phyloP scores from a whole-genome alignment of 2,797 vertebrate genomes.

The Pyrrhura leucotis region DNA sequence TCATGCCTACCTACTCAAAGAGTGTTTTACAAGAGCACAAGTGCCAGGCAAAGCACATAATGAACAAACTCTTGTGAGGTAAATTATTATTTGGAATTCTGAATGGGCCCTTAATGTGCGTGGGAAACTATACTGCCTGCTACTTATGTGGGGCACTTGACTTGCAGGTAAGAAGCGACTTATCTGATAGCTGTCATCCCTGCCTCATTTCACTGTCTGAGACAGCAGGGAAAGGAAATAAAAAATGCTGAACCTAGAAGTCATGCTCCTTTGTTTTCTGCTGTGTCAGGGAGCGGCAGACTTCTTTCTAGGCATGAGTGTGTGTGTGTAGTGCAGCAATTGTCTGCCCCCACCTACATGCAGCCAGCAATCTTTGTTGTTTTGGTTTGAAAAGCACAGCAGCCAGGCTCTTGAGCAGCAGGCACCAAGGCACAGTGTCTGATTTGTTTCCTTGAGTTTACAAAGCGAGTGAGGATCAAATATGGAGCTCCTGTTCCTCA shows the following conservation, averaged over 20 bases:
- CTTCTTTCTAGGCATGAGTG: background rate
- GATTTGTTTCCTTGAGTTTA: background rate
- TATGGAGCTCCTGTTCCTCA: background rate
- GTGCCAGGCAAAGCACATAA: constrained; percentile 56
- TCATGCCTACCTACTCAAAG: constrained; percentile 56
- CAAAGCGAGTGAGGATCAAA: background rate
- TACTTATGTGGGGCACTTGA: background rate
- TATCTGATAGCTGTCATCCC: background rate
- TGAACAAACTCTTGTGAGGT: constrained; percentile 64
- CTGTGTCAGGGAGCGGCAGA: background rate
- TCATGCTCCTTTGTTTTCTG: background rate
- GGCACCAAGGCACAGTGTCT: background rate
- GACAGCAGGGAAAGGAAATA: background rate
- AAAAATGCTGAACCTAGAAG: background rate
- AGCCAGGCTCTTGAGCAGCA: background rate
- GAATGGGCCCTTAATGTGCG: constrained; percentile 31
- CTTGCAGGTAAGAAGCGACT: background rate
- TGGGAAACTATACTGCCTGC: background rate
- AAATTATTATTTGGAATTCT: constrained; percentile 69
- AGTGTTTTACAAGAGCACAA: constrained; percentile 47
- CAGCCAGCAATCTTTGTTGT: background rate
- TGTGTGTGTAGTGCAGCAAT: background rate
- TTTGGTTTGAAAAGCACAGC: background rate
- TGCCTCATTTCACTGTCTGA: background rate
- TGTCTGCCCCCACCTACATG: background rate